Percentiles rank a stretch among this genome's conserved stretches.
Conservation (phyloP, 1,140 invertebrate genomes). For the Scaptomyza graminum region DNA sequence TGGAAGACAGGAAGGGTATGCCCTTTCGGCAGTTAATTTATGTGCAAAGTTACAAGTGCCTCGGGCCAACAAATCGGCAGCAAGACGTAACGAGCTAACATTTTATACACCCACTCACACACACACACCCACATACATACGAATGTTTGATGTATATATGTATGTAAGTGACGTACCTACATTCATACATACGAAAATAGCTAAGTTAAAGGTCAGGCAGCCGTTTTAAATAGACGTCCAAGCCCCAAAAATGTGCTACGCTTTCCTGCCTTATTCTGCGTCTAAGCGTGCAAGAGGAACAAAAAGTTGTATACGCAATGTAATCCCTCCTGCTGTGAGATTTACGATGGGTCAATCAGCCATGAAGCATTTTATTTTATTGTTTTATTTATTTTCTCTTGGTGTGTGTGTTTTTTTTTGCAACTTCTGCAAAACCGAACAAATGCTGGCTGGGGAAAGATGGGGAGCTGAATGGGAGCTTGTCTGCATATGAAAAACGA, state of each 20-base stretch:
- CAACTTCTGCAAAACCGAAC: constrained; percentile 17
- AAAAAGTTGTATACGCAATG: constrained; percentile 50
- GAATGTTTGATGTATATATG: neutral
- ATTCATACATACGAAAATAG: constrained; percentile 39
- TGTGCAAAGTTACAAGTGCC: constrained; percentile 80
- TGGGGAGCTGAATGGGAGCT: neutral
- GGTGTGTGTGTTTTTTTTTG: constrained; percentile 2
- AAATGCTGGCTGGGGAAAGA: constrained; percentile 1
- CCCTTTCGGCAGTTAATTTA: constrained; percentile 79
- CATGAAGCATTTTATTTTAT: constrained; percentile 63
- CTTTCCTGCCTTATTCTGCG: constrained; percentile 25
- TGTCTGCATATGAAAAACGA: constrained; percentile 40
- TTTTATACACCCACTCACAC: constrained; percentile 38
- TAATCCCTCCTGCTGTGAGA: constrained; percentile 53
- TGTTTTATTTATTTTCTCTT: constrained; percentile 40
- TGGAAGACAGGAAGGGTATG: constrained; percentile 54
- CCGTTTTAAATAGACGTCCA: constrained; percentile 49
- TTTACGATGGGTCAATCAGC: constrained; percentile 75
- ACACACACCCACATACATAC: constrained; percentile 7
- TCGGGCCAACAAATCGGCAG: constrained; percentile 44
- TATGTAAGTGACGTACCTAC: constrained; percentile 8
- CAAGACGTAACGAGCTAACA: constrained; percentile 50
- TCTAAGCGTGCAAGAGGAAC: constrained; percentile 26
- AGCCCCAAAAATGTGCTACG: constrained; percentile 51
- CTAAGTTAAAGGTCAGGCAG: constrained; percentile 72